Evolutionary conservation across 2,888 invertebrate genomes (phyloP), one percentile per base, ranked within the genome.

Genomic region (Hanleya hanleyi): DNA sequence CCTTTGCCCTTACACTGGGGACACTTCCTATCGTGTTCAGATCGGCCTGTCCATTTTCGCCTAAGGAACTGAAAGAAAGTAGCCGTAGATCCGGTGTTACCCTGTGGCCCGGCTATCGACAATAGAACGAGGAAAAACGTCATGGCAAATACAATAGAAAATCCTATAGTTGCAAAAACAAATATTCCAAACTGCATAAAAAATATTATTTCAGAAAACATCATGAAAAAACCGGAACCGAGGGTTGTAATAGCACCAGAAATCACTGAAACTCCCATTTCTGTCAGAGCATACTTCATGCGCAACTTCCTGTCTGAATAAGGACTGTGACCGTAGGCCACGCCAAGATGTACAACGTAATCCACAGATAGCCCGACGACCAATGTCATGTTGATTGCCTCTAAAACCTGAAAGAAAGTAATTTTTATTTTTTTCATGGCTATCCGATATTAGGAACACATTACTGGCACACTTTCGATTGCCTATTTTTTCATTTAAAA

Each of bases 331-430:
- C 77, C 72, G 74, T 86, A 86, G 15, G 83, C 85, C 64, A 86
- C 86, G 15, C 85, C 86, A 15, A 86, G 73, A 73, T 86, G 86
- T 5, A 86, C 86, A 2, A 85, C 78, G 51, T 86, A 85, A 69
- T 86, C 86, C 18, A 86, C 83, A 4, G 86, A 82, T 2, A 86
- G 74, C 15, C 85, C 85, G 4, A 85, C 86, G 1, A 86, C 83
- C 74, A 86, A 79, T 37, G 82, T 81, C 37, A 86, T 67, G 69
- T 86, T 86, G 51, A 86, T 75, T 0, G 85, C 84, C 62, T 86
- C 86, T 67, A 86, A 67, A 5, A 85, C 81, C 86, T 57, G 9
- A 18, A 57, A 57, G 29, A 22, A 57, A 4, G 1, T 15, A 29
- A 57, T 32, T 29, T 29, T 41, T 18, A 41, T 9, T 18, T 12